These are phyloP conservation scores for Nannobrachium achirus DNA, from an alignment of 2,113 vertebrate species.

Conservation along the genomic window DNA sequence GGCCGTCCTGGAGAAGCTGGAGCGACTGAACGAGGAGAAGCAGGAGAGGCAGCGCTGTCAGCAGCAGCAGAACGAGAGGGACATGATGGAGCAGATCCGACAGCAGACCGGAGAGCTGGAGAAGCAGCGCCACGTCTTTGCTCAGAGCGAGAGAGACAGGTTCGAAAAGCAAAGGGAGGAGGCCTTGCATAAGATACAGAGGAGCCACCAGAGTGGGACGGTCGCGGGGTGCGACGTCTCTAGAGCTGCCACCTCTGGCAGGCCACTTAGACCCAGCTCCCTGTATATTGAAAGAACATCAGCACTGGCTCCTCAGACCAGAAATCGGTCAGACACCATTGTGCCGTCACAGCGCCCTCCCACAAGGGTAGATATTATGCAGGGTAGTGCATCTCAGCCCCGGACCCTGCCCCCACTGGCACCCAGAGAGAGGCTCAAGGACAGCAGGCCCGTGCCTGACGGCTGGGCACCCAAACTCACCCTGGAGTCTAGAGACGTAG, in stretches of 20 bases:
- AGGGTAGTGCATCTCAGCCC: conserved; percentile 54
- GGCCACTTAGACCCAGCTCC: conserved; percentile 62
- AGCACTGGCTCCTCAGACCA: conserved; percentile 52
- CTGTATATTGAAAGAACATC: conserved; percentile 52
- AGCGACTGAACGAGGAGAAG: conserved; percentile 89
- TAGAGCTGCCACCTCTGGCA: conserved; percentile 54
- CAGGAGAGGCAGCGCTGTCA: conserved; percentile 88
- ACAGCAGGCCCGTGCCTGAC: conserved; percentile 60
- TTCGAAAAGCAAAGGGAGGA: conserved; percentile 83
- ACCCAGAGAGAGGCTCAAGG: conserved; percentile 74
- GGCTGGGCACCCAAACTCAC: conserved; percentile 80
- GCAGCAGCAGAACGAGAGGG: conserved; percentile 89
- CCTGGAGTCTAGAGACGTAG: conserved; percentile 78
- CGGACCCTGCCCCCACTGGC: conserved; percentile 53
- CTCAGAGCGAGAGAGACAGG: conserved; percentile 77
- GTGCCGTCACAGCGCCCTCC: conserved; percentile 24
- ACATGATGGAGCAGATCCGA: conserved; percentile 97
- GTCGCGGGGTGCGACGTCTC: conserved; percentile 59
- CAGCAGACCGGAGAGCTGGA: conserved; percentile 91
- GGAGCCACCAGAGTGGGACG: conserved; percentile 66
- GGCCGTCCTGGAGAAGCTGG: conserved; percentile 85
- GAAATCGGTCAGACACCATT: conserved; percentile 68
- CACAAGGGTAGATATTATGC: conserved; percentile 25
- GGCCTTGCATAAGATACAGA: conserved; percentile 81
- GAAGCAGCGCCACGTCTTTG: conserved; percentile 83